phyloP scores from a whole-genome alignment of 1,140 invertebrate species.

The Marisa cornuarietis region DNA sequence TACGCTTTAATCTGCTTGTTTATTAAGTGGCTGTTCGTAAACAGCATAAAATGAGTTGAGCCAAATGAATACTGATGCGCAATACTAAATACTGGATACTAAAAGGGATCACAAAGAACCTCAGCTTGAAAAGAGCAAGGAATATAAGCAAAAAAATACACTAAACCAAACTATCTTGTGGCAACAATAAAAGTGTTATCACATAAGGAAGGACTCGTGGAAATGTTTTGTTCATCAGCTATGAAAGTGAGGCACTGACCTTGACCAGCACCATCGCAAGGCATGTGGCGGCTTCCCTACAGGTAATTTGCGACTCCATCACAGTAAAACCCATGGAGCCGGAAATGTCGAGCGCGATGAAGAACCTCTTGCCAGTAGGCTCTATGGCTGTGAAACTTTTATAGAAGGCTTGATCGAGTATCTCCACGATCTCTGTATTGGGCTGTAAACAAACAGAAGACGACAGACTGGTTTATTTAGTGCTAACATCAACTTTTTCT shows the following conservation, averaged over 20 bases:
- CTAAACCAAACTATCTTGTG: background rate
- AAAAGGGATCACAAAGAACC: too few relatives aligned
- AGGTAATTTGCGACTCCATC: constrained; percentile 38
- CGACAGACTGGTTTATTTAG: background rate
- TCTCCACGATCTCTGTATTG: constrained; percentile 40
- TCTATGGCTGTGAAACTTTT: constrained; percentile 67
- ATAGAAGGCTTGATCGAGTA: constrained; percentile 63
- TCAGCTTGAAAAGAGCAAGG: too few relatives aligned
- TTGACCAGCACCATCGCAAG: constrained; percentile 47
- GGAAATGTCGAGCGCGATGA: constrained; percentile 72
- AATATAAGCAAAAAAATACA: too few relatives aligned
- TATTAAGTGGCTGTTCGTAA: too few relatives aligned
- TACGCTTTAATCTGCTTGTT: too few relatives aligned
- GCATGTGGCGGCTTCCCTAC: constrained; percentile 39
- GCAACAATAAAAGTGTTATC: background rate
- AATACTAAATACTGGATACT: too few relatives aligned
- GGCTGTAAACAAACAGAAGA: background rate
- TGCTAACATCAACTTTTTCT: too few relatives aligned
- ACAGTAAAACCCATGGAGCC: constrained; percentile 63
- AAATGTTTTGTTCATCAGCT: background rate
- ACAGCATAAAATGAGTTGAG: too few relatives aligned
- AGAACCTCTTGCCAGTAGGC: constrained; percentile 70
- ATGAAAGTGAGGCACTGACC: background rate
- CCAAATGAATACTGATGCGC: too few relatives aligned
- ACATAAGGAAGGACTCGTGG: background rate